Percentiles rank a stretch among this genome's conserved stretches.
These are phyloP conservation scores for Cosmia pyralina DNA, from an alignment of 2,888 invertebrate species.

Conservation along the genomic window DNA sequence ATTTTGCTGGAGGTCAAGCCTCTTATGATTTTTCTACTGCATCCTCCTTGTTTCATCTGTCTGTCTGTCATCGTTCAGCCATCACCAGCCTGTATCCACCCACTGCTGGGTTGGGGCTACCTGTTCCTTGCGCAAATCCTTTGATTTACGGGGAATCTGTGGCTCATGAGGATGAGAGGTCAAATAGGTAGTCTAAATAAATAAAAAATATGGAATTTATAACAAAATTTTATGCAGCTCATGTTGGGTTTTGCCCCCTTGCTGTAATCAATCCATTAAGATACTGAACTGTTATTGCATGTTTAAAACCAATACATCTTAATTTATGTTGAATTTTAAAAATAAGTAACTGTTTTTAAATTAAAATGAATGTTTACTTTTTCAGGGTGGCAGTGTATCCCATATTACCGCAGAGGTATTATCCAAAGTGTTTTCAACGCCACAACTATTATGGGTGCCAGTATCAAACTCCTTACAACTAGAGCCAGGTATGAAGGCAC, in stretches of 20 bases:
- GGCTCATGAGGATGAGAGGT: no score
- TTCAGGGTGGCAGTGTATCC: slow-evolving; percentile 94
- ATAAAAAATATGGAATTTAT: background rate
- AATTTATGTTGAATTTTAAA: background rate
- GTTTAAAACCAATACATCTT: no score
- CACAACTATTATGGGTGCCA: slow-evolving; percentile 93
- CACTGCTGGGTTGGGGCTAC: background rate
- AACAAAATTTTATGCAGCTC: background rate
- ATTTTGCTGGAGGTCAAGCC: background rate
- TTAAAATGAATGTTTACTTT: background rate
- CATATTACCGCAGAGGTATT: slow-evolving; percentile 95
- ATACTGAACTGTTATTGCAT: background rate
- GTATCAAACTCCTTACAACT: slow-evolving; percentile 92
- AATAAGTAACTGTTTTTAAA: slow-evolving; percentile 7
- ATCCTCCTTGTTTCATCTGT: background rate
- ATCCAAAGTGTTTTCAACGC: slow-evolving; percentile 90
- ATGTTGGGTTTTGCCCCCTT: background rate
- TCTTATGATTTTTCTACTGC: background rate
- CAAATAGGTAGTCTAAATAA: background rate
- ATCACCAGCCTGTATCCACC: background rate
- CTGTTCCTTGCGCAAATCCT: background rate
- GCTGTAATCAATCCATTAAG: background rate
- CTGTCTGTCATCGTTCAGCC: background rate
- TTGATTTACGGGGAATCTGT: background rate
- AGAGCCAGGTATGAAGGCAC: slow-evolving; percentile 91